phyloP scores from a whole-genome alignment of 2,888 invertebrate species.

The Pollenia labialis region DNA sequence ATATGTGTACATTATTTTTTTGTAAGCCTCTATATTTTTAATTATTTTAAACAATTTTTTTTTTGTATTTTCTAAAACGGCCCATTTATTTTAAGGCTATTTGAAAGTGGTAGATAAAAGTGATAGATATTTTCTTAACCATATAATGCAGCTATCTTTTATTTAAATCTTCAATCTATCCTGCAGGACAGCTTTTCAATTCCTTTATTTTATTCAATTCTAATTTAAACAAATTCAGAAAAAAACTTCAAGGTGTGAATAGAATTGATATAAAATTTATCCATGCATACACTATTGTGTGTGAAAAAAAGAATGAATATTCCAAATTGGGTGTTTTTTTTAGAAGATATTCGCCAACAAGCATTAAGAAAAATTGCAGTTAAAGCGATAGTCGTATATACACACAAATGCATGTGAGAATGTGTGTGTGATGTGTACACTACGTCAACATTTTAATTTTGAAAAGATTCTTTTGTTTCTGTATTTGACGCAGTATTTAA shows the following conservation, averaged over 20 bases:
- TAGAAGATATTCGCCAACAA: constrained; percentile 14
- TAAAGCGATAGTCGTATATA: neutral
- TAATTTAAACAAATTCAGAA: constrained; percentile 62
- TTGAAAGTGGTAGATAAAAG: neutral
- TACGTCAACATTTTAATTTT: constrained; percentile 49
- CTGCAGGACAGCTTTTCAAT: neutral
- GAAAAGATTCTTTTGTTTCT: constrained; percentile 54
- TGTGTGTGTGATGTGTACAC: neutral
- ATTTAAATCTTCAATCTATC: constrained; percentile 4
- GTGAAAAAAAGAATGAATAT: neutral
- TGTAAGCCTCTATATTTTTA: no score
- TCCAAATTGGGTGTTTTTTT: neutral
- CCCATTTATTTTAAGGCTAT: constrained; percentile 3
- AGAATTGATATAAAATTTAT: constrained; percentile 21
- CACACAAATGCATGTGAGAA: neutral
- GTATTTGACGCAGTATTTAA: constrained; percentile 13
- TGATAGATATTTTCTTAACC: constrained; percentile 39
- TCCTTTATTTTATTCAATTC: neutral
- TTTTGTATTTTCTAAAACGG: constrained; percentile 6
- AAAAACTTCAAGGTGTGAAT: constrained; percentile 68
- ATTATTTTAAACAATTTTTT: neutral
- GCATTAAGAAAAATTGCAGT: constrained; percentile 32
- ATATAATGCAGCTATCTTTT: constrained; percentile 43
- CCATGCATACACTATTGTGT: neutral
- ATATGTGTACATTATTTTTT: no score